Evolutionary conservation across 2,888 invertebrate species (phyloP), one percentile per base, ranked within the genome.

Genomic region (Hemistola chrysoprasaria): DNA sequence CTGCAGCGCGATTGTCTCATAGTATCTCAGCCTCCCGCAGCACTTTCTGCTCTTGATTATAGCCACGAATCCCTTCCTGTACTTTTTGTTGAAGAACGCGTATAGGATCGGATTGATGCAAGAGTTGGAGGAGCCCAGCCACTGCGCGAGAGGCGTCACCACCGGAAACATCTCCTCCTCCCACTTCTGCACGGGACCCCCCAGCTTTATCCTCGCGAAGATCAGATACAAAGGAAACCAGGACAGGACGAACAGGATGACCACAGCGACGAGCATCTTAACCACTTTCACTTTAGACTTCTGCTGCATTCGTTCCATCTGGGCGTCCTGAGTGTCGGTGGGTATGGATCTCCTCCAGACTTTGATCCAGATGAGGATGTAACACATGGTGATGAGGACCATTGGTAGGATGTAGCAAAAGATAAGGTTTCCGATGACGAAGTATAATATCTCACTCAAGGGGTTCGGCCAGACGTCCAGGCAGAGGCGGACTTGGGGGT

Each of bases 31-130:
- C 40, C 95, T 91, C 21, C 95, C 95, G 70, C 96, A 97, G 77
- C 96, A 97, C 56, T 94, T 93, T 53, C 95, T 91, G 56, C 95
- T 96, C 78, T 95, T 94, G 27, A 97, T 91, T 50, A 97, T 96
- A 8, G 96, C 96, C 25, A 95, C 92, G 76, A 98, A 98, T 2
- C 97, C 97, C 44, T 94, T 92, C 7, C 97, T 91, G 78, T 95
- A 98, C 77, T 98, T 97, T 74, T 96, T 96, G 81, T 98, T 98
- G 85, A 98, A 97, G 85, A 97, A 97, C 1, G 97, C 97, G 78
- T 98, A 97, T 40, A 98, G 90, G 49, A 98, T 94, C 0, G 98
- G 98, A 80, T 98, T 98, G 68, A 98, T 97, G 90, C 97, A 97
- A 9, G 97, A 97, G 79, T 98, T 98, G 8, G 97, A 96, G 0